phyloP scores from a whole-genome alignment of 2,888 invertebrate genomes.

The Eupithecia exiguata region DNA sequence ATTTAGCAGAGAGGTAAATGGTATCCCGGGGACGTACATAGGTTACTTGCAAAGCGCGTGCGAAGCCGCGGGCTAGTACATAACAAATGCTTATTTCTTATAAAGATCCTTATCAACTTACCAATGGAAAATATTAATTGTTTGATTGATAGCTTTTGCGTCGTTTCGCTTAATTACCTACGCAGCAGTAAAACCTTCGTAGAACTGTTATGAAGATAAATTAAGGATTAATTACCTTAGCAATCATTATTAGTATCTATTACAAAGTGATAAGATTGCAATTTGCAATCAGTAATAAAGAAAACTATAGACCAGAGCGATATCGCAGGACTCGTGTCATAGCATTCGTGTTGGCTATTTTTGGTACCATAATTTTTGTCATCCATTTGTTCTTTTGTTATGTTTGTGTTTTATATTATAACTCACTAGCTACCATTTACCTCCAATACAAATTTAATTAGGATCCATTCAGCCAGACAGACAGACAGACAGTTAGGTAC shows the following conservation, averaged over 20 bases:
- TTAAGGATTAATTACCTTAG: background rate
- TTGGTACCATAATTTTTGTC: background rate
- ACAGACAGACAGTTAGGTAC: no score
- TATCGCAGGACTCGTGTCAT: background rate
- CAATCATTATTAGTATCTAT: background rate
- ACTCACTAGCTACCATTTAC: no score
- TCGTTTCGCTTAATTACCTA: background rate
- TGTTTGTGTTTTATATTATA: background rate
- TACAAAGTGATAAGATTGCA: background rate
- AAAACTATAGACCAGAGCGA: background rate
- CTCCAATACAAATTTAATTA: no score
- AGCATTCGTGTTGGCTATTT: background rate
- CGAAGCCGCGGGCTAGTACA: no score
- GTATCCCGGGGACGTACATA: no score
- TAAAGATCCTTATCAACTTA: background rate
- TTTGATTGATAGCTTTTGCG: background rate
- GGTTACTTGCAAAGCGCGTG: no score
- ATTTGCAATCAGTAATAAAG: background rate
- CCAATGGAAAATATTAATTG: background rate
- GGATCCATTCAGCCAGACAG: no score
- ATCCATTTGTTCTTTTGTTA: background rate
- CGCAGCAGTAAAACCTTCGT: background rate
- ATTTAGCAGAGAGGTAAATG: no score
- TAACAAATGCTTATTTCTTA: background rate
- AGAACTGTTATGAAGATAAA: background rate